A percentile compares a stretch with the other conserved stretches of the same genome.
These are phyloP conservation scores for Sesia apiformis DNA, from an alignment of 2,888 invertebrate genomes.

Conservation along the genomic window DNA sequence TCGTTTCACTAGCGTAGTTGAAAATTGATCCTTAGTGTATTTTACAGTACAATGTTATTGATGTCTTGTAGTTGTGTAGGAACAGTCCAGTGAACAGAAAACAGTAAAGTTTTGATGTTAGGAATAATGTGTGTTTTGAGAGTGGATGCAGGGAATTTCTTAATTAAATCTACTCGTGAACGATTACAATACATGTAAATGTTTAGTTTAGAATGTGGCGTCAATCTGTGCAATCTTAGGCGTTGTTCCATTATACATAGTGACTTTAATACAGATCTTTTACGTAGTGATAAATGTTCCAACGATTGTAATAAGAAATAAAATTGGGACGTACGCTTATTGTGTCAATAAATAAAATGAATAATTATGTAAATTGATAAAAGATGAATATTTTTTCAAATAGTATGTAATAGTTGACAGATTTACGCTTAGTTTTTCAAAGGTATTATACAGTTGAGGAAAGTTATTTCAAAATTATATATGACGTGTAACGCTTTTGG, in stretches of 20 bases:
- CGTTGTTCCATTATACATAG: conserved; percentile 10
- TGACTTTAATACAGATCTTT: conserved; percentile 15
- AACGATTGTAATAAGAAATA: conserved; percentile 10
- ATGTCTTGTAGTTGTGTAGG: too few species aligned
- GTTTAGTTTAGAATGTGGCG: conserved; percentile 16
- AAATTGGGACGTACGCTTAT: conserved; percentile 45
- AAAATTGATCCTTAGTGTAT: too few species aligned
- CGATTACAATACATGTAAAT: neutral
- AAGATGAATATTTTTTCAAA: conserved; percentile 44
- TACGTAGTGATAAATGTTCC: conserved; percentile 4
- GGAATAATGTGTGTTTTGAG: neutral
- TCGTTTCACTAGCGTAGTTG: too few species aligned
- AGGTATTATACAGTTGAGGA: conserved; percentile 53
- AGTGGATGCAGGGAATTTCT: neutral
- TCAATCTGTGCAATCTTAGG: conserved; percentile 29
- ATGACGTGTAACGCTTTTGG: neutral
- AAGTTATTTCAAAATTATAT: conserved; percentile 13
- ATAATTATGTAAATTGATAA: conserved; percentile 25
- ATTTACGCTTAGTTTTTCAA: conserved; percentile 40
- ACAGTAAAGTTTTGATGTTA: neutral
- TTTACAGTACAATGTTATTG: too few species aligned
- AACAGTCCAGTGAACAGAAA: neutral
- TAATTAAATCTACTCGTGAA: too few species aligned
- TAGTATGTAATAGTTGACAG: conserved; percentile 34
- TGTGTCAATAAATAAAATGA: conserved; percentile 35